phyloP scores from a whole-genome alignment of 2,797 vertebrate genomes.

The Lacerta bilineata region DNA sequence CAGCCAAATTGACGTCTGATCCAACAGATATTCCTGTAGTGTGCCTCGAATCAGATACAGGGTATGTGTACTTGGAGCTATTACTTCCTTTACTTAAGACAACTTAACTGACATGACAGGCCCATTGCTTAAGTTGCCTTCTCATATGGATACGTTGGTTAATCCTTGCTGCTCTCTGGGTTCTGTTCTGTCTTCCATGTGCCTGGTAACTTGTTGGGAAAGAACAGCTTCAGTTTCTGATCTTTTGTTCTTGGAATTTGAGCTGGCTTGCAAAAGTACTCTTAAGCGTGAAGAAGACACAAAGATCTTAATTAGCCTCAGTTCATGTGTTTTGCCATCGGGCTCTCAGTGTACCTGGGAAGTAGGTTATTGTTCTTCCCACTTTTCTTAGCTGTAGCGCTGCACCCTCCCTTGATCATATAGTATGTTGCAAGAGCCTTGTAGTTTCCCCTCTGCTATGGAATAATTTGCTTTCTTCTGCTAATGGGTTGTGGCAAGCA shows the following conservation, averaged over 20 bases:
- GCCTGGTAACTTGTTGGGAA: not conserved
- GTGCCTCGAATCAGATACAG: conserved; percentile 88
- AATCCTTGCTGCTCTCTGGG: not conserved
- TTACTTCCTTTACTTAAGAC: not conserved
- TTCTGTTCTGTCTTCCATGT: not conserved
- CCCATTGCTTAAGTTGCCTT: not conserved
- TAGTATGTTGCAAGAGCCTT: not conserved
- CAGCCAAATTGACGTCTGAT: conserved; percentile 90
- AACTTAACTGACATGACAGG: not conserved
- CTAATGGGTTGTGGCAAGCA: not conserved
- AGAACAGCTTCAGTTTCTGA: not conserved
- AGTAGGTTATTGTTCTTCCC: not conserved
- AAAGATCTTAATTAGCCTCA: not conserved
- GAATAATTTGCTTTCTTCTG: not conserved
- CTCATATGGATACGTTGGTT: not conserved
- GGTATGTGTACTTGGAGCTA: conserved; percentile 53
- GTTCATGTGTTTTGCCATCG: not conserved
- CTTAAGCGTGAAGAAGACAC: not conserved
- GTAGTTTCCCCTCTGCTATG: not conserved
- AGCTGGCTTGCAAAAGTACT: not conserved
- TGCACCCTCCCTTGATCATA: not conserved
- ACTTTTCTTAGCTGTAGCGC: not conserved
- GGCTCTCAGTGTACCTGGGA: not conserved
- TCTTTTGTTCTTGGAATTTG: not conserved
- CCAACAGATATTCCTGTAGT: conserved; percentile 91